Conservation (phyloP, 2,797 vertebrate genomes). For the Leptoclinus maculatus region DNA sequence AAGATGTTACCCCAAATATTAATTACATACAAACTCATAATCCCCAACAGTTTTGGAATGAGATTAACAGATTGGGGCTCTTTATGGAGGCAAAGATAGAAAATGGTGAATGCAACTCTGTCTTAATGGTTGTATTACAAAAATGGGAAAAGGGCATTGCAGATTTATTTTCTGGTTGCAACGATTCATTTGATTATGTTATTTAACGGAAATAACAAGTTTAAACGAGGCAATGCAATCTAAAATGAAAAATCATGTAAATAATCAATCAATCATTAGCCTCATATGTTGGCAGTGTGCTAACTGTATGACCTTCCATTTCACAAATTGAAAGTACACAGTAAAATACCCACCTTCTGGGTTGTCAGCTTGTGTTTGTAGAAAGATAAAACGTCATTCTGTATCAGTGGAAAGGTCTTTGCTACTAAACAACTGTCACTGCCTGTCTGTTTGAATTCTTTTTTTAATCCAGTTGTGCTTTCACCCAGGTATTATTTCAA, state of each 20-base stretch:
- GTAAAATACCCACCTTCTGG: background rate
- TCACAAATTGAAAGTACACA: background rate
- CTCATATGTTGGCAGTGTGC: background rate
- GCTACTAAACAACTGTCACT: background rate
- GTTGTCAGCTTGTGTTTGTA: background rate
- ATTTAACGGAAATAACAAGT: background rate
- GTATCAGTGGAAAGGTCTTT: background rate
- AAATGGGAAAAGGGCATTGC: background rate
- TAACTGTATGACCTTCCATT: background rate
- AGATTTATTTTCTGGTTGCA: background rate
- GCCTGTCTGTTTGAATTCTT: background rate
- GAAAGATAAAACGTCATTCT: conserved; percentile 6
- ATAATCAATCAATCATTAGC: background rate
- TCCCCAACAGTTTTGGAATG: background rate
- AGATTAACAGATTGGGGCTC: background rate
- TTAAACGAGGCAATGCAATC: background rate
- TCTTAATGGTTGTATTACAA: background rate
- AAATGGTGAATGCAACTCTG: background rate
- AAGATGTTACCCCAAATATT: background rate
- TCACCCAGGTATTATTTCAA: background rate
- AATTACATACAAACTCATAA: background rate
- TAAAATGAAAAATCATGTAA: too few species aligned
- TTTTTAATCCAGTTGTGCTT: background rate
- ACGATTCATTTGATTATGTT: background rate
- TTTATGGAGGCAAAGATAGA: background rate